Percentiles rank a stretch among this genome's conserved stretches.
Evolutionary conservation across 1,140 invertebrate genomes (phyloP).

Genomic region (Drosophila sp.): DNA sequence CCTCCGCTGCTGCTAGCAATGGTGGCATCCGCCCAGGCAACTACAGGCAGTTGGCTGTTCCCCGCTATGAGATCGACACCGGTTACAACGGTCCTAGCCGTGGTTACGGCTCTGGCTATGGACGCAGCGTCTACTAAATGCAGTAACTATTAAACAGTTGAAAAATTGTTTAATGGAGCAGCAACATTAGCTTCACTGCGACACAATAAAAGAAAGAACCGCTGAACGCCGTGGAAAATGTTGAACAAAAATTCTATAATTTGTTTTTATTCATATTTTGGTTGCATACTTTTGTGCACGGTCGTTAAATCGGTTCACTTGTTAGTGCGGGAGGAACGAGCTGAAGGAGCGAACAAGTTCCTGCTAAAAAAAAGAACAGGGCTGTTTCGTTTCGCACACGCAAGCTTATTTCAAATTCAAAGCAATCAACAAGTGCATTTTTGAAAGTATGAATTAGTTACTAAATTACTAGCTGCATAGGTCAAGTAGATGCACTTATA

Average conservation of each 20-base stretch:
- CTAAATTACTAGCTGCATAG: too few relatives aligned
- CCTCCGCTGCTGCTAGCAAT: constrained; percentile 44
- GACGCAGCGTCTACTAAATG: constrained; percentile 58
- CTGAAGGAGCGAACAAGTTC: constrained; percentile 23
- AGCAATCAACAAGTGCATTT: too few relatives aligned
- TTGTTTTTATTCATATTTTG: constrained; percentile 9
- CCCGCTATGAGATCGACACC: constrained; percentile 48
- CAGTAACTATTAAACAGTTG: constrained; percentile 4
- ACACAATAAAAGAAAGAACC: constrained; percentile 39
- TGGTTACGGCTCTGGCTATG: constrained; percentile 24
- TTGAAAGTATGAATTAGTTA: too few relatives aligned
- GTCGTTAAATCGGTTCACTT: neutral
- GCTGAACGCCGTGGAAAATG: constrained; percentile 55
- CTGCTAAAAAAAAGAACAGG: neutral
- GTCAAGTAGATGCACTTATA: too few relatives aligned
- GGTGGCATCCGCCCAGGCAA: constrained; percentile 44
- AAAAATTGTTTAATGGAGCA: constrained; percentile 37
- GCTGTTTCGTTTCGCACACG: too few relatives aligned
- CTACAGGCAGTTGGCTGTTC: constrained; percentile 49
- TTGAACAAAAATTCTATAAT: constrained; percentile 54
- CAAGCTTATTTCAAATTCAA: too few relatives aligned
- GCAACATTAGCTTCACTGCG: constrained; percentile 27
- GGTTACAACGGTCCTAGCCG: constrained; percentile 38
- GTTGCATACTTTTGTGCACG: constrained; percentile 28
- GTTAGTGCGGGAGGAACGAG: neutral